phyloP scores from a whole-genome alignment of 2,888 invertebrate genomes.

The Brachyptera risi region DNA sequence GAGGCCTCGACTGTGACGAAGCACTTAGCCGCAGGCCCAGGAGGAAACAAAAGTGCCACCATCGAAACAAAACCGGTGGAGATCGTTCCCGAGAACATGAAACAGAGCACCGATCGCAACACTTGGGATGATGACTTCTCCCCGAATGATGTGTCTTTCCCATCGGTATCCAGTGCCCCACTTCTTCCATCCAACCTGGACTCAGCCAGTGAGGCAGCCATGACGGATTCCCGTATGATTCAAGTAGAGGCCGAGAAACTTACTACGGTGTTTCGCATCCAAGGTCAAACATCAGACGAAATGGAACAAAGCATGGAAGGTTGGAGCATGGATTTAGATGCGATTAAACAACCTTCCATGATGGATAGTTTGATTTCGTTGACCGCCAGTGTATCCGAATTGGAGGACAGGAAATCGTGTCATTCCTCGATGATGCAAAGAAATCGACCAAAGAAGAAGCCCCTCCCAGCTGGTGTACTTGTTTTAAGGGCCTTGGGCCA shows the following conservation, averaged over 20 bases:
- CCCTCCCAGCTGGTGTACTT: slow-evolving; percentile 65
- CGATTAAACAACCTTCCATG: slow-evolving; percentile 71
- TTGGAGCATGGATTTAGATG: slow-evolving; percentile 64
- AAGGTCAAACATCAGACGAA: slow-evolving; percentile 33
- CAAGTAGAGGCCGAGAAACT: slow-evolving; percentile 72
- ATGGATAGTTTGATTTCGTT: slow-evolving; percentile 64
- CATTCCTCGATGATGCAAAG: slow-evolving; percentile 21
- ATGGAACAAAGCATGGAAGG: slow-evolving; percentile 60
- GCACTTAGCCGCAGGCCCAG: slow-evolving; percentile 45
- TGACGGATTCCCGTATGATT: slow-evolving; percentile 67
- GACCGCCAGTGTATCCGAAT: slow-evolving; percentile 46
- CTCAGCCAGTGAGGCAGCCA: slow-evolving; percentile 48
- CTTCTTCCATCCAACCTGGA: slow-evolving; percentile 64
- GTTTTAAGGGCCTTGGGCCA: slow-evolving; percentile 57
- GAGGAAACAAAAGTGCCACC: slow-evolving; percentile 31
- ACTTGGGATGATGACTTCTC: slow-evolving; percentile 80
- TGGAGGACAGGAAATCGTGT: not conserved
- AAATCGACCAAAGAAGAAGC: slow-evolving; percentile 56
- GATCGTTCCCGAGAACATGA: slow-evolving; percentile 8
- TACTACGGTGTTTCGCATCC: slow-evolving; percentile 49
- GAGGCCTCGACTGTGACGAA: slow-evolving; percentile 67
- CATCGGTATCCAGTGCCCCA: slow-evolving; percentile 73
- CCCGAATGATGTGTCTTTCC: slow-evolving; percentile 75
- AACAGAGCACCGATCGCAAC: slow-evolving; percentile 43
- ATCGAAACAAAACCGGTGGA: not conserved